Evolutionary conservation across 2,888 invertebrate genomes (phyloP).

Genomic region (Cinara cedri): DNA sequence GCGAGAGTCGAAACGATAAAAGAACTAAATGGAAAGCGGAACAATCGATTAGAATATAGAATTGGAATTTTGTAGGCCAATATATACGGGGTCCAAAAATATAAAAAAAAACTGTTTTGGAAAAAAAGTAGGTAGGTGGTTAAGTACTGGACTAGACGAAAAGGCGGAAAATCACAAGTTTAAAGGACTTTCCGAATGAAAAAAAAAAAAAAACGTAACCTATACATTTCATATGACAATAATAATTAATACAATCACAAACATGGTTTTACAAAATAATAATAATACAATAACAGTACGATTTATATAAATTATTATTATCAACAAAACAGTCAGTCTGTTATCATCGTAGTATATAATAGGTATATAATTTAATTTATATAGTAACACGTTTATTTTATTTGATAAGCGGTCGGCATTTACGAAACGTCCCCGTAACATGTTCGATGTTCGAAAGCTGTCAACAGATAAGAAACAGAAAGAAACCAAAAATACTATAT

Average conservation of each 20-base stretch:
- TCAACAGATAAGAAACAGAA: slow-evolving; percentile 1
- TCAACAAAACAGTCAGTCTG: slow-evolving; percentile 52
- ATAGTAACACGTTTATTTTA: slow-evolving; percentile 5
- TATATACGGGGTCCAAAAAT: too few relatives aligned
- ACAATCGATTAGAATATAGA: too few relatives aligned
- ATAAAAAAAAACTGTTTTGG: too few relatives aligned
- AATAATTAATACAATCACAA: slow-evolving; percentile 24
- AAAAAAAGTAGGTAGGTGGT: too few relatives aligned
- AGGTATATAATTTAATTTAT: too few relatives aligned
- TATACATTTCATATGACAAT: slow-evolving; percentile 31
- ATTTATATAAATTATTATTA: slow-evolving; percentile 26
- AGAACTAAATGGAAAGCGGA: too few relatives aligned
- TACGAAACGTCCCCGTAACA: slow-evolving; percentile 24
- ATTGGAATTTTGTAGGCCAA: too few relatives aligned
- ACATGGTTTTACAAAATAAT: slow-evolving; percentile 38
- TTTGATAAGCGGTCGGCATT: slow-evolving; percentile 26
- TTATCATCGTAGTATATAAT: slow-evolving; percentile 1
- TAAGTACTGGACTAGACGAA: too few relatives aligned
- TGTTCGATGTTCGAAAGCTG: slow-evolving; percentile 13
- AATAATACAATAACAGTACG: slow-evolving; percentile 26
- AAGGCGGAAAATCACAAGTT: too few relatives aligned
- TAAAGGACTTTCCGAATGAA: too few relatives aligned
- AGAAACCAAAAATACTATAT: too few relatives aligned
- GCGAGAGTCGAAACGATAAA: too few relatives aligned
- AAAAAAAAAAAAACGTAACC: slow-evolving; percentile 33